phyloP scores from a whole-genome alignment of 2,113 vertebrate genomes.

The Albula goreensis region DNA sequence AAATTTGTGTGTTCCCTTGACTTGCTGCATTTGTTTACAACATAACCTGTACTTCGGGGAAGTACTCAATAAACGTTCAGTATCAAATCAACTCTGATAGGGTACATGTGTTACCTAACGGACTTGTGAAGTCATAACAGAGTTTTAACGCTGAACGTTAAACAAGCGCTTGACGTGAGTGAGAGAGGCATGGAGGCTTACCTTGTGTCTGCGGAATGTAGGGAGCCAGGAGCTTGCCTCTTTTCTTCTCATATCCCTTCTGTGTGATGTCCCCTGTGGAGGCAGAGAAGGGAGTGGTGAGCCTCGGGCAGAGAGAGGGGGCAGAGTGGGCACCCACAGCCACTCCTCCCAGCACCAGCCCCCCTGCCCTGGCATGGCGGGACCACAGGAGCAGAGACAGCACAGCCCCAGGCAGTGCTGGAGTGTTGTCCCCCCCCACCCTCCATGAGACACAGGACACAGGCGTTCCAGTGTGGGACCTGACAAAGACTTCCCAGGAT shows the following conservation, averaged over 20 bases:
- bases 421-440: not conserved
- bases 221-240: constrained; percentile 76
- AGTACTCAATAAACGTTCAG: no score
- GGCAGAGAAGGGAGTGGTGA: constrained; percentile 50
- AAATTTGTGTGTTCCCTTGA: no score
- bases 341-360: constrained; percentile 35
- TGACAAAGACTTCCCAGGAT: not conserved
- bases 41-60: no score
- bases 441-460: not conserved
- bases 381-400: not conserved
- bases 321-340: constrained; percentile 28
- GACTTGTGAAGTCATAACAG: no score
- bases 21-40: no score
- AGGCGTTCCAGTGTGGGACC: not conserved
- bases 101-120: no score
- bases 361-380: constrained; percentile 54
- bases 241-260: constrained; percentile 83
- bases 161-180: no score
- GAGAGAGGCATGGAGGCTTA: constrained; percentile 46
- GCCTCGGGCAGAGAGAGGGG: constrained; percentile 45
- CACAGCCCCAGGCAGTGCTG: no score
- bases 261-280: constrained; percentile 80
- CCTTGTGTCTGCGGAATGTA: constrained; percentile 79
- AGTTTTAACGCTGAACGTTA: no score
- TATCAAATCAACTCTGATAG: no score